Base-by-base conservation (phyloP, 2,797 vertebrate species). In the Eupleurogrammus muticus region DNA sequence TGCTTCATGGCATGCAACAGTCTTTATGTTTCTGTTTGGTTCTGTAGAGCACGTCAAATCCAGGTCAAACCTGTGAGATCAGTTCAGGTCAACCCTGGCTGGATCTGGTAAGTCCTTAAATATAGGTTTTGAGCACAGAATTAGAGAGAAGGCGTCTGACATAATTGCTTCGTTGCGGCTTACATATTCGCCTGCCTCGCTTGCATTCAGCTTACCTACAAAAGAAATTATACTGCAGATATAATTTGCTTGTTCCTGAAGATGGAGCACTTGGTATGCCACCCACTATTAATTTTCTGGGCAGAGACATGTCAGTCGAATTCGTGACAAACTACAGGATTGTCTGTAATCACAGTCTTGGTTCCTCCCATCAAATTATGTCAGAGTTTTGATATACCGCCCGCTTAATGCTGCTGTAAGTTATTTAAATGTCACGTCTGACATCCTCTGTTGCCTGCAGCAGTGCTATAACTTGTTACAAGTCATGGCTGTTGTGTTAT, bases 51-150 rank as follows among this genome's bases (percentile, higher is more conserved):
- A 9, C 60, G 60, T 89, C 65, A 79, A 79, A 80, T 68, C 70
- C 82, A 87, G 88, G 63, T 81, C 74, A 86, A 46, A 70, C 77
- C 85, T 84, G 73, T 75, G 49, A 86, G 46, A 68, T 61, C 80
- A 62, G 66, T 86, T 82, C 90, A 92, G 89, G 91, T 93, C 80
- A 93, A 93, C 79, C 92, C 92, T 84, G 92, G 92, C 53, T 93
- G 92, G 92, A 92, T 93, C 77, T 93, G 90, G 92, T 92, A 60
- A 92, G 92, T 92, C 21, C 16, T 13, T 1, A 23, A 7, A 19
- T 34, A 5, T 36, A 50, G 47, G 36, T 64, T 79, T 55, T 42
- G 28, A 60, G 13, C 10, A 9, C 11, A 46, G 36, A 19, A 14
- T 2, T 17, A 1, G 50, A 34, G 17, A 38, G 21, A 48, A 56